Conservation (phyloP, 2,888 invertebrate species). For the Stegana nigrithorax region DNA sequence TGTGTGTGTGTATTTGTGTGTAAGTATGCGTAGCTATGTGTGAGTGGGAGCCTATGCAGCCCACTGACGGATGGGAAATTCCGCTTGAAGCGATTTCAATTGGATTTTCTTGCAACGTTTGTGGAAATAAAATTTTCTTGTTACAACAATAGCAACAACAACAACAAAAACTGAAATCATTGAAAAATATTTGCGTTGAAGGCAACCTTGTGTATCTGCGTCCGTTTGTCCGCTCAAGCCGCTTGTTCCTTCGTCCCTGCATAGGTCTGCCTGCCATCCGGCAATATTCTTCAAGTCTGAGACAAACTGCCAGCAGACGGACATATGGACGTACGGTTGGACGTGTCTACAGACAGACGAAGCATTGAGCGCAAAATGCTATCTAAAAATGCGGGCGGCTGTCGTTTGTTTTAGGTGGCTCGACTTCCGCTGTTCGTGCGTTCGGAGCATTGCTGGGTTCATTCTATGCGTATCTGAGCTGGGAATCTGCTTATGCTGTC, state of each 20-base stretch:
- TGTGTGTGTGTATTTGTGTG: neutral
- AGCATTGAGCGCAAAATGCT: too few species aligned
- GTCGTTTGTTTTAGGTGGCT: neutral
- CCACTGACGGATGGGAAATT: too few species aligned
- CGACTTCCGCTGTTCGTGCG: conserved; percentile 20
- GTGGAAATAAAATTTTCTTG: conserved; percentile 7
- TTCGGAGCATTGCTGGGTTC: conserved; percentile 15
- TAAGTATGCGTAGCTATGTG: too few species aligned
- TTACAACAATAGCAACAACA: conserved; percentile 7
- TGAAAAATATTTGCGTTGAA: conserved; percentile 3
- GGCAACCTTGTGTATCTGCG: neutral
- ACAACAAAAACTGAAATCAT: neutral
- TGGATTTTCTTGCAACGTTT: conserved; percentile 12
- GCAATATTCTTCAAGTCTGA: neutral
- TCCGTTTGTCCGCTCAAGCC: neutral
- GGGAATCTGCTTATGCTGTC: neutral
- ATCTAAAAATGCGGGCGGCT: neutral
- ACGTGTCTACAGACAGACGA: too few species aligned
- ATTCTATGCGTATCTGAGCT: too few species aligned
- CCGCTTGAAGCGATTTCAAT: conserved; percentile 11
- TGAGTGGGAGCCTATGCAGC: too few species aligned
- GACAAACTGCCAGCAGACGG: neutral
- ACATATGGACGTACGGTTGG: too few species aligned
- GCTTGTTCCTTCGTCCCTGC: neutral
- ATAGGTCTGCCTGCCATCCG: neutral